A percentile compares a stretch with the other conserved stretches of the same genome.
Evolutionary conservation across 2,797 vertebrate genomes (phyloP).

Genomic region (Dicrostonyx torquatus): DNA sequence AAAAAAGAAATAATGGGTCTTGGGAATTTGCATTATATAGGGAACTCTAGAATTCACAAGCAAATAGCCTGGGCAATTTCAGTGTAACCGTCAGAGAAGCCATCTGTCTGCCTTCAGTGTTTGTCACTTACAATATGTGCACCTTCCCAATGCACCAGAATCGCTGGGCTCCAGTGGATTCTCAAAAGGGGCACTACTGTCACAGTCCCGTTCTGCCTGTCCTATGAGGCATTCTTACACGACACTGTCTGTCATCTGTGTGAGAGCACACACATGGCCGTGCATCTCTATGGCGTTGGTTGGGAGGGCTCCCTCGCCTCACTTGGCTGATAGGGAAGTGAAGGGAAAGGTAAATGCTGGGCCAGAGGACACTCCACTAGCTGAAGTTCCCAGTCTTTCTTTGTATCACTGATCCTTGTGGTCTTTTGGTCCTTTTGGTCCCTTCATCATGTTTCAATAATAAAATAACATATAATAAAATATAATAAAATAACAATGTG

Average conservation of each 20-base stretch:
- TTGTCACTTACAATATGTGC: neutral
- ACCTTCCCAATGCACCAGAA: no score
- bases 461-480: neutral
- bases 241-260: neutral
- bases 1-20: neutral
- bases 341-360: neutral
- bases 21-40: neutral
- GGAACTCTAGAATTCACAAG: neutral
- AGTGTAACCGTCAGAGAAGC: neutral
- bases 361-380: neutral
- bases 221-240: neutral
- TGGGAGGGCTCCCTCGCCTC: neutral
- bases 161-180: neutral
- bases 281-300: neutral
- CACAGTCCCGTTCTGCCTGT: neutral
- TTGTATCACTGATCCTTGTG: neutral
- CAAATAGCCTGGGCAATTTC: neutral
- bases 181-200: neutral
- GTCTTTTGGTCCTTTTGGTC: neutral
- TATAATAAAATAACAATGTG: neutral
- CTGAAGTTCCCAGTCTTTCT: neutral
- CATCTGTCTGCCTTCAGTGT: neutral
- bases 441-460: neutral
- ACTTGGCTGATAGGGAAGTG: neutral
- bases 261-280: neutral